Base-by-base conservation (phyloP, 2,888 invertebrate genomes). In the Ornithoptera priamus region DNA sequence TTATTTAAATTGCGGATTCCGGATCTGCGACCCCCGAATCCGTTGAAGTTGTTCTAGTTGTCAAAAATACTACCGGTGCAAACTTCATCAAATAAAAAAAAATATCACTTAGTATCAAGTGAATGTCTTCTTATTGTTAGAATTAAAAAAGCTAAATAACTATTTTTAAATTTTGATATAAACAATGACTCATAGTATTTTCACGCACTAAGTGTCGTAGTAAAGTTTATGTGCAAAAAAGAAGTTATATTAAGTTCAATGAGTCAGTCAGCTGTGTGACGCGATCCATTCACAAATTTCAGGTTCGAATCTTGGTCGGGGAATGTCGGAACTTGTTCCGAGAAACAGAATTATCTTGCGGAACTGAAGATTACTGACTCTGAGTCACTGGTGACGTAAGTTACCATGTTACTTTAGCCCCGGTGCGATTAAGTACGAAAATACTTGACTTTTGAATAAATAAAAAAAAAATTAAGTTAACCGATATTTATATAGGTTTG, bases 301-400 rank as follows among this genome's bases (percentile, higher is more conserved):
- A 71, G 71, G 67, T 71, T 71, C 72, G 71, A 71, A 63, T 72
- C 76, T 72, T 72, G 65, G 76, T 65, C 75, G 69, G 75, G 70
- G 77, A 80, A 79, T 78, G 76, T 77, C 75, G 74, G 78, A 74
- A 65, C 74, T 74, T 72, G 76, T 79, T 79, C 77, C 71, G 73
- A 74, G 80, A 80, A 77, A 68, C 57, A 65, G 17, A 72, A 72
- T 73, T 73, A 75, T 75, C 76, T 76, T 70, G 70, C 77, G 76
- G 77, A 76, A 75, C 75, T 72, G 70, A 59, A 68, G 70, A 72
- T 68, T 64, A 65, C 61, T 72, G 59, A 61, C 61, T 42, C 62
- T 75, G 72, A 74, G 56, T 74, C 71, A 73, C 66, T 68, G 42
- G 24, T 53, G 65, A 20, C 57, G 65, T 67, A 46, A 42, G 69